phyloP scores from a whole-genome alignment of 2,888 invertebrate species.

The Andrena praecox region DNA sequence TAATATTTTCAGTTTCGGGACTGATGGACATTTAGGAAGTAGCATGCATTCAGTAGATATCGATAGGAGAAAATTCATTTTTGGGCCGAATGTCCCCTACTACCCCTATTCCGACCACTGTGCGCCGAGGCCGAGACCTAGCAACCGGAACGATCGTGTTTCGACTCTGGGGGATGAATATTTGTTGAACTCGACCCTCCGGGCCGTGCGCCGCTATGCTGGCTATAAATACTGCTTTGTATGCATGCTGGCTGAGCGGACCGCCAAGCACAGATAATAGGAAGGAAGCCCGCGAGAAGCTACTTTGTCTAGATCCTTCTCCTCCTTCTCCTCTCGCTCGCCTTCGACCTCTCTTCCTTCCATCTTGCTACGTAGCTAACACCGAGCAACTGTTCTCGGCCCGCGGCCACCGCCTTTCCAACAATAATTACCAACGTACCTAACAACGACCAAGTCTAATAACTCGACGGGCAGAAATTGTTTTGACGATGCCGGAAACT shows the following conservation, averaged over 20 bases:
- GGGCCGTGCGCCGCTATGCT: conserved; percentile 46
- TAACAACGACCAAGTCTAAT: conserved; percentile 29
- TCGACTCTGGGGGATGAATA: conserved; percentile 70
- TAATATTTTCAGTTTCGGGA: too few species aligned
- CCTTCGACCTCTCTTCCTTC: background rate
- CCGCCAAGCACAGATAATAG: conserved; percentile 78
- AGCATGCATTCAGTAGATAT: too few species aligned
- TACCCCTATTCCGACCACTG: too few species aligned
- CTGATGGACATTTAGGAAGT: too few species aligned
- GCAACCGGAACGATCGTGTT: conserved; percentile 66
- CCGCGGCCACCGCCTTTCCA: conserved; percentile 28
- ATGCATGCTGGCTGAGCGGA: conserved; percentile 76
- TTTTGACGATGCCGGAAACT: conserved; percentile 21
- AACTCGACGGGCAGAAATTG: conserved; percentile 41
- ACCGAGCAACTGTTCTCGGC: conserved; percentile 34
- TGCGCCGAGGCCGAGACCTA: background rate
- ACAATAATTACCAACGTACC: conserved; percentile 55
- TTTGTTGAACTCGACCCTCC: conserved; percentile 65
- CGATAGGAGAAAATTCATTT: too few species aligned
- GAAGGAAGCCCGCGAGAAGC: conserved; percentile 72
- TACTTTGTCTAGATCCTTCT: conserved; percentile 73
- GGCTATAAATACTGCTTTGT: conserved; percentile 80
- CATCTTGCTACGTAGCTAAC: conserved; percentile 52
- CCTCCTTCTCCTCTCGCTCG: background rate
- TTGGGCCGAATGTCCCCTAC: too few species aligned